Base-by-base conservation (phyloP, 2,113 vertebrate species). In the Plecotus auritus region DNA sequence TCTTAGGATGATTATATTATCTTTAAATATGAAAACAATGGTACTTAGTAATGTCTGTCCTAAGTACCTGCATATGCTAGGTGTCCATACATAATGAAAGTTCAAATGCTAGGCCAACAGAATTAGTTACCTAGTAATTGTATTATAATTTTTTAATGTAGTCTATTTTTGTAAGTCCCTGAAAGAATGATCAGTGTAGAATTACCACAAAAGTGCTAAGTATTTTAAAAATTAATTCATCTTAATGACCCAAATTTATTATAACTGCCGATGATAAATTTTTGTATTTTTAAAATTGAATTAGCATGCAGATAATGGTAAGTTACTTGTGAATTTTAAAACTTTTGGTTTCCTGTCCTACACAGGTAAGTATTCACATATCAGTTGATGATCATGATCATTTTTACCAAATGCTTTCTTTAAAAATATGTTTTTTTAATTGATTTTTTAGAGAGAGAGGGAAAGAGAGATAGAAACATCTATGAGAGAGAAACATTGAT, bases 161-260 rank as follows among this genome's bases (percentile, higher is more conserved):
- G 40, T 84, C 2, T 49, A 30, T 93, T 92, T 93, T 84, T 88
- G 20, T 88, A 67, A 85, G 37, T 59, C 32, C 32, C 37, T 83
- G 2, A 92, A 94, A 82, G 40, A 83, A 42, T 69, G 12, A 81
- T 88, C 35, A 85, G 3, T 37, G 4, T 77, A 85, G 40, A 96
- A 83, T 85, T 85, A 74, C 7, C 40, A 72, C 3, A 61, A 49
- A 91, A 85, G 30, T 61, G 13, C 66, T 51, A 94, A 16, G 17
- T 42, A 85, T 85, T 22, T 93, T 80, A 54, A 95, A 97, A 86
- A 64, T 64, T 42, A 77, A 59, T 89, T 64, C 1, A n/a, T 78
- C 54, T 49, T 88, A 90, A 45, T 70, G 20, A 78, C 14, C 1
- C 42, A 59, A 67, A 59, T 92, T 90, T 88, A 94, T 66, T 82